A percentile compares a stretch with the other conserved stretches of the same genome.
These are phyloP conservation scores for Procavia capensis DNA, from an alignment of 2,113 vertebrate species.

Conservation along the genomic window DNA sequence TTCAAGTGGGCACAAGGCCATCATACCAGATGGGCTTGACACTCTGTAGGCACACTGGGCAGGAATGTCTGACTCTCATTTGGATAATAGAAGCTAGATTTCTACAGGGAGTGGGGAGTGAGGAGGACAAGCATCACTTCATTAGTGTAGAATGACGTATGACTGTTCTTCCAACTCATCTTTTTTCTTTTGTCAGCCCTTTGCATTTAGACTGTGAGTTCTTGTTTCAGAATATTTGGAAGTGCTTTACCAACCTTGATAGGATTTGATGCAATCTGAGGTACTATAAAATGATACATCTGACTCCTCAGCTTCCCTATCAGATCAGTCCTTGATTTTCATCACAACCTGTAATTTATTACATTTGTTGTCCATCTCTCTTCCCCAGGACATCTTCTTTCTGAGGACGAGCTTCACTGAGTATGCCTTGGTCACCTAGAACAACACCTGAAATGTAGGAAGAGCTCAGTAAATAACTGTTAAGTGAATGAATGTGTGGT, in stretches of 20 bases:
- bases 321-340: background rate
- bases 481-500: background rate
- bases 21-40: slow-evolving; percentile 65
- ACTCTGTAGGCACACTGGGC: background rate
- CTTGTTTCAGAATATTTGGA: background rate
- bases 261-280: background rate
- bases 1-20: slow-evolving; percentile 64
- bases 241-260: background rate
- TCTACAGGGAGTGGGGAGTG: background rate
- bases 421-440: background rate
- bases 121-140: background rate
- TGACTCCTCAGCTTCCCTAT: no score
- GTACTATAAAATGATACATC: background rate
- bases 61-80: slow-evolving; percentile 47
- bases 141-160: background rate
- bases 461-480: no score
- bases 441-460: background rate
- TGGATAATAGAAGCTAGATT: slow-evolving; percentile 14
- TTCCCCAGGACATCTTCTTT: background rate
- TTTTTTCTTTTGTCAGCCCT: background rate
- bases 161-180: background rate
- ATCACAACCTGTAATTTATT: background rate
- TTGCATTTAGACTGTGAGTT: background rate
- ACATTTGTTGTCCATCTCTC: rapidly evolving
- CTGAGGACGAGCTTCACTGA: background rate